phyloP scores from a whole-genome alignment of 2,113 vertebrate genomes.

The Phaethornis superciliosus region DNA sequence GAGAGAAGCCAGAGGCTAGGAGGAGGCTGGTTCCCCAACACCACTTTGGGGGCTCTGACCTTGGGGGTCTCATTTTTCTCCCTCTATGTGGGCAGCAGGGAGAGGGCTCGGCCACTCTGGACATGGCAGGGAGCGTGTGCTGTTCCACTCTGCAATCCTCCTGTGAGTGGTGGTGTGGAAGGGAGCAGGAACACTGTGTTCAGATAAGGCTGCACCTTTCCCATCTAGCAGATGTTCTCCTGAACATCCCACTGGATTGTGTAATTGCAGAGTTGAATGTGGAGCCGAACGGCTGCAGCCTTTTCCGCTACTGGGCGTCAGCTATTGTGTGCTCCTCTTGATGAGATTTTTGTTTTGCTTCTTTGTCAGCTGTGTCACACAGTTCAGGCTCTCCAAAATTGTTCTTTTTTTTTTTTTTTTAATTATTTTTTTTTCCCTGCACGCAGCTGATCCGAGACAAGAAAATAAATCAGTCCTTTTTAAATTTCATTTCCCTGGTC shows the following conservation, averaged over 20 bases:
- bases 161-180: neutral
- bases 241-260: conserved; percentile 5
- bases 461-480: conserved; percentile 54
- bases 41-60: neutral
- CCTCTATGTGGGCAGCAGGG: neutral
- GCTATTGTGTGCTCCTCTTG: neutral
- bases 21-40: fast-evolving
- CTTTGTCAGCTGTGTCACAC: neutral
- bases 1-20: neutral
- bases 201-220: conserved; percentile 48
- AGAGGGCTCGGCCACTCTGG: neutral
- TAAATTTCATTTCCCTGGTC: conserved; percentile 30
- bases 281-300: neutral
- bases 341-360: neutral
- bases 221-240: conserved; percentile 12
- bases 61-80: neutral
- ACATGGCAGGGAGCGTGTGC: neutral
- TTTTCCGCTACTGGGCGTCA: neutral
- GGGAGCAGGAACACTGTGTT: conserved; percentile 11
- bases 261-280: neutral
- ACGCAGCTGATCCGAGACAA: conserved; percentile 26
- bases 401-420: neutral
- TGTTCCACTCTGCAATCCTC: neutral
- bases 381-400: neutral
- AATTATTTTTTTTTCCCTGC: neutral